Conservation (phyloP, 1,140 invertebrate species). For the Drosophila persimilis region DNA sequence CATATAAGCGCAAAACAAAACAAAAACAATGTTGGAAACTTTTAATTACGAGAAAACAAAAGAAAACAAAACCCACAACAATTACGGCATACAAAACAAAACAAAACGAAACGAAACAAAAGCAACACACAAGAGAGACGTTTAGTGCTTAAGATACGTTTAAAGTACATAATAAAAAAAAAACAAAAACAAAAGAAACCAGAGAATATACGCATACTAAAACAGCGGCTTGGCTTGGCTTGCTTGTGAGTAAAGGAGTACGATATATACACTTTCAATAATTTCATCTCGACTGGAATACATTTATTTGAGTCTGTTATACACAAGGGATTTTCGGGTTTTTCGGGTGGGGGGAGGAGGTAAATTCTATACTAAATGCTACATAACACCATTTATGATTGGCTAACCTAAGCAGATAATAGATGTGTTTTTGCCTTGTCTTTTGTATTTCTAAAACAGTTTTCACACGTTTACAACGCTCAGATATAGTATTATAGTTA, state of each 20-base stretch:
- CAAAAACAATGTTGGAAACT: conserved; percentile 70
- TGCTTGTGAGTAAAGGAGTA: neutral
- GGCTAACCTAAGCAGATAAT: conserved; percentile 53
- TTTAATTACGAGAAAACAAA: conserved; percentile 62
- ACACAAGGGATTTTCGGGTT: conserved; percentile 41
- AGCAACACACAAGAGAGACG: conserved; percentile 49
- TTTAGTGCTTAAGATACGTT: conserved; percentile 48
- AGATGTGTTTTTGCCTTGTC: conserved; percentile 23
- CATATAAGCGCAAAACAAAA: conserved; percentile 75
- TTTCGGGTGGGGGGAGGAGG: conserved; percentile 46
- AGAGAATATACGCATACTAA: neutral
- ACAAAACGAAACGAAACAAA: conserved; percentile 62
- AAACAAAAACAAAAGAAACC: conserved; percentile 25
- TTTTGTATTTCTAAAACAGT: conserved; percentile 59
- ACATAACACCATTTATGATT: conserved; percentile 63
- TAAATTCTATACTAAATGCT: conserved; percentile 73
- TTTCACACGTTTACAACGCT: conserved; percentile 58
- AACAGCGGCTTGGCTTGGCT: neutral
- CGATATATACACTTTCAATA: neutral
- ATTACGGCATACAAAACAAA: conserved; percentile 64
- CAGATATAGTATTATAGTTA: conserved; percentile 41
- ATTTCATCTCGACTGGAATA: conserved; percentile 36
- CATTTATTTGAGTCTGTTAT: conserved; percentile 70
- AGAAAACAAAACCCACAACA: conserved; percentile 25
- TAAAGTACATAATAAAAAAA: conserved; percentile 56